These are phyloP conservation scores for Apis florea DNA, from an alignment of 1,140 invertebrate genomes.

Conservation along the genomic window DNA sequence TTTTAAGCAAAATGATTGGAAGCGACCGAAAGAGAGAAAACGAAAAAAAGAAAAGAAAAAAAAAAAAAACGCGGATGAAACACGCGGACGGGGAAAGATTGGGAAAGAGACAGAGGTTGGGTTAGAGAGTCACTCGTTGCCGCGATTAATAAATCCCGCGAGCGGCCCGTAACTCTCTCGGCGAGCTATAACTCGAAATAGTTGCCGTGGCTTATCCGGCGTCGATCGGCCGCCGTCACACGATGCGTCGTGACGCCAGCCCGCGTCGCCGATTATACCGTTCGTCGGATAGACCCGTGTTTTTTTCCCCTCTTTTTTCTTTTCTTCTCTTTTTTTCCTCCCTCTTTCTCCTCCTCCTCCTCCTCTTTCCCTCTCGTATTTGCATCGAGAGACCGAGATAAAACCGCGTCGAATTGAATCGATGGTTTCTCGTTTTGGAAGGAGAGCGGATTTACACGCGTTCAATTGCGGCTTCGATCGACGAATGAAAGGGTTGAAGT, in stretches of 20 bases:
- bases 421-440: conserved; percentile 17
- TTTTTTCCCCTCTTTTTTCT: background rate
- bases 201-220: conserved; percentile 72
- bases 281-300: conserved; percentile 21
- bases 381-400: conserved; percentile 29
- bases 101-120: background rate
- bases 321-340: too few species aligned
- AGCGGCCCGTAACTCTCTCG: conserved; percentile 63
- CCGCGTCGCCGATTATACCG: conserved; percentile 28
- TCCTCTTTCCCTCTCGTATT: background rate
- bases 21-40: background rate
- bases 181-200: conserved; percentile 73
- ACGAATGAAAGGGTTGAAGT: too few species aligned
- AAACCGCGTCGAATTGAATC: conserved; percentile 38
- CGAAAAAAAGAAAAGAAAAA: background rate
- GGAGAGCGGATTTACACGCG: background rate
- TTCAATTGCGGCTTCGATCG: too few species aligned
- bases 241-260: conserved; percentile 56
- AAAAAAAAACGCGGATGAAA: background rate
- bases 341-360: background rate
- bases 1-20: conserved; percentile 23
- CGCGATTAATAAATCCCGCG: conserved; percentile 63
- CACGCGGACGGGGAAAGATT: background rate
- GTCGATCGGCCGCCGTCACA: conserved; percentile 66
- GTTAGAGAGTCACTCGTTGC: conserved; percentile 33